Evolutionary conservation across 2,113 vertebrate species (phyloP).

Genomic region (Ardeotis arabs): DNA sequence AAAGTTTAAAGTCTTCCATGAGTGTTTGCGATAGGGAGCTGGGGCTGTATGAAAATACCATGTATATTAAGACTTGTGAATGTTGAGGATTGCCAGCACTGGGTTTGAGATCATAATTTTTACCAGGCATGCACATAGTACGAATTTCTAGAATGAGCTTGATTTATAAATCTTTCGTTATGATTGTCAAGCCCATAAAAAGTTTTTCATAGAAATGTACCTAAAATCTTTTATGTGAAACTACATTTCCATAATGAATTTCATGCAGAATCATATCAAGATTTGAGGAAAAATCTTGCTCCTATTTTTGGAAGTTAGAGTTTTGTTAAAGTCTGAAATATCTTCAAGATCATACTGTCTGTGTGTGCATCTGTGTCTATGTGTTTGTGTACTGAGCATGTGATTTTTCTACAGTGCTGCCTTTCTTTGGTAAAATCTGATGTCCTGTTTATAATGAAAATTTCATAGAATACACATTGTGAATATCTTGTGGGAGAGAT

Average conservation of each 20-base stretch:
- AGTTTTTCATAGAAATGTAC: background rate
- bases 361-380: background rate
- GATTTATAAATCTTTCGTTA: background rate
- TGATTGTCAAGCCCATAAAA: background rate
- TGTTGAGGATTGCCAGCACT: background rate
- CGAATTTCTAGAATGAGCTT: background rate
- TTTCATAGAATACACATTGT: background rate
- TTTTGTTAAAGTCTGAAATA: background rate
- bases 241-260: background rate
- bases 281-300: background rate
- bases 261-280: background rate
- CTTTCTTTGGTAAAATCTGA: background rate
- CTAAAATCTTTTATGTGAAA: background rate
- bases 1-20: background rate
- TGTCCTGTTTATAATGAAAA: background rate
- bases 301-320: background rate
- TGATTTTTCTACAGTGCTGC: background rate
- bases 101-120: background rate
- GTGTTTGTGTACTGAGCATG: background rate
- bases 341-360: background rate
- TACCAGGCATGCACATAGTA: background rate
- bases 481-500: background rate
- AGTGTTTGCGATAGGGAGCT: background rate
- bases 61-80: background rate
- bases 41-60: background rate